Conservation (phyloP, 2,888 invertebrate species). For the Drosophila nr. perissopoda region DNA sequence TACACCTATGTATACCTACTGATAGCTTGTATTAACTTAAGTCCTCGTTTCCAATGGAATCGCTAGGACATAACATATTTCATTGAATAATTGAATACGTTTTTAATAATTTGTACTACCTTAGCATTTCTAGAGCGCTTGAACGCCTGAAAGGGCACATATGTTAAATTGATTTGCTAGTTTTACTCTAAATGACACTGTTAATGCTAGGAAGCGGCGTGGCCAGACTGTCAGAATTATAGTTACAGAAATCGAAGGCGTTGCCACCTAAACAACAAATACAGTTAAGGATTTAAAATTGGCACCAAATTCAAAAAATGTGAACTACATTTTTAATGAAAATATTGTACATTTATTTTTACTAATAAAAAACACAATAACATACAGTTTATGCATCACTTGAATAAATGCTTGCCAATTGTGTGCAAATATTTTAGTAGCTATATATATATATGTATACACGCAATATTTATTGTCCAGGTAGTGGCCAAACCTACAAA, state of each 20-base stretch:
- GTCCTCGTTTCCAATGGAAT: not conserved
- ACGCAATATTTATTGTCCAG: constrained; percentile 66
- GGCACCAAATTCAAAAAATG: constrained; percentile 3
- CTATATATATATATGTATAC: constrained; percentile 17
- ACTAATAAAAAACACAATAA: constrained; percentile 65
- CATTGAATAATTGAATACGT: not conserved
- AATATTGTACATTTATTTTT: constrained; percentile 57
- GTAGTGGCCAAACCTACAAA: constrained; percentile 40
- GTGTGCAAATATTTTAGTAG: constrained; percentile 30
- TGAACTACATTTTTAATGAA: not conserved
- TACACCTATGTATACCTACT: not conserved
- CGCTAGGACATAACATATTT: not conserved
- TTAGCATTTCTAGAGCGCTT: not conserved
- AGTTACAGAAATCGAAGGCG: not conserved
- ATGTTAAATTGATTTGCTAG: not conserved
- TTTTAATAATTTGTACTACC: not conserved
- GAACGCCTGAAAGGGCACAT: not conserved
- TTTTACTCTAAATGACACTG: not conserved
- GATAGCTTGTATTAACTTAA: not conserved
- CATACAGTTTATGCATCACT: constrained; percentile 48
- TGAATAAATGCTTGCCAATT: constrained; percentile 47
- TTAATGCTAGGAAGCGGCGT: not conserved
- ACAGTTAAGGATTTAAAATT: too few species aligned
- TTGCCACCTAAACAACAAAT: constrained; percentile 26
- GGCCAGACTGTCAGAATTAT: not conserved